A percentile compares a stretch with the other conserved stretches of the same genome.
Evolutionary conservation across 2,888 invertebrate genomes (phyloP).

Genomic region (Cheilosia grossa): DNA sequence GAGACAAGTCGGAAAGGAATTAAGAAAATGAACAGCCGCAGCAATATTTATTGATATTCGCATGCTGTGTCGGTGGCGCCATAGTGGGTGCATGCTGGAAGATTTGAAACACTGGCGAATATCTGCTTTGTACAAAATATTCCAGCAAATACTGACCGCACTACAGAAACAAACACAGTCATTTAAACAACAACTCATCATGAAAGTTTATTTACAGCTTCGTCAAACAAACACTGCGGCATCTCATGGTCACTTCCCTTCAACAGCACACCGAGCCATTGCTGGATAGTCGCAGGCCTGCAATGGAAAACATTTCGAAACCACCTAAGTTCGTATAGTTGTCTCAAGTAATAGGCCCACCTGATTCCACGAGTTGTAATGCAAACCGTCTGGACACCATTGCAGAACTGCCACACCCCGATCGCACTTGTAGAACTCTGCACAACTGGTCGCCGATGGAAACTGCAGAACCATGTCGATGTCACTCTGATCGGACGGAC

Average conservation of each 20-base stretch:
- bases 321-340: background rate
- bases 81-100: too few species aligned
- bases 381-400: conserved; percentile 72
- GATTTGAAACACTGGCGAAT: too few species aligned
- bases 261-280: background rate
- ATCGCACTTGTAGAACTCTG: conserved; percentile 76
- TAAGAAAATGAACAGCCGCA: too few species aligned
- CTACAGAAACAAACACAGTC: too few species aligned
- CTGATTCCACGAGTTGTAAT: conserved; percentile 71
- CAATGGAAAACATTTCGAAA: background rate
- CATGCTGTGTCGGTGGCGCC: too few species aligned
- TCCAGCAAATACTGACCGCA: too few species aligned
- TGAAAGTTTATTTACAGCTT: too few species aligned
- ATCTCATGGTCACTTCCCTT: background rate
- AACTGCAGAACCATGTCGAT: conserved; percentile 69
- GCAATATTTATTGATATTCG: too few species aligned
- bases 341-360: conserved; percentile 30
- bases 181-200: too few species aligned
- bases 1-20: too few species aligned
- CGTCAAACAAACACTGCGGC: too few species aligned
- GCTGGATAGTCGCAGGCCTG: conserved; percentile 50
- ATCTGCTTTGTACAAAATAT: too few species aligned
- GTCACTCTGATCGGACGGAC: conserved; percentile 67
- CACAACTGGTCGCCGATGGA: conserved; percentile 73
- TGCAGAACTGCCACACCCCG: conserved; percentile 67